These are phyloP conservation scores for Potamilus streckersoni DNA, from an alignment of 1,140 invertebrate genomes.

Conservation along the genomic window DNA sequence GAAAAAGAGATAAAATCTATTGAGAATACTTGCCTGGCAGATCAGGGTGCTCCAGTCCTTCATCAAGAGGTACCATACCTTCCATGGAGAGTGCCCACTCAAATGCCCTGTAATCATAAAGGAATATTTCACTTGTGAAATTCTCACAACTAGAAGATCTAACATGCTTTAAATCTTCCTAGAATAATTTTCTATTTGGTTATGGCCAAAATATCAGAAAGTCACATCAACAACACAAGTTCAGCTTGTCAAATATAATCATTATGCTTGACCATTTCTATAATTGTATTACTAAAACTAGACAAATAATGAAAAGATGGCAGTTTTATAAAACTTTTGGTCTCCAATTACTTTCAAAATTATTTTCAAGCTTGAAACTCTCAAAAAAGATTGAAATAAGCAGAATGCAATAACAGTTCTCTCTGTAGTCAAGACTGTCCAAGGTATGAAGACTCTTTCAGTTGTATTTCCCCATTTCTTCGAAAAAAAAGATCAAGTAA, in stretches of 20 bases:
- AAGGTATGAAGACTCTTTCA: no score
- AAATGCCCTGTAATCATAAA: constrained; percentile 74
- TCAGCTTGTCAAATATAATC: constrained; percentile 13
- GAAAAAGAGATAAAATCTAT: no score
- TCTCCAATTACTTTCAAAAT: neutral
- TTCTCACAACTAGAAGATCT: neutral
- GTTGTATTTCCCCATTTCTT: no score
- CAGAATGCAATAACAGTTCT: neutral
- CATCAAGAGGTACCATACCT: constrained; percentile 71
- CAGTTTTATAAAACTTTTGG: no score
- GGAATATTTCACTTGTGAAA: neutral
- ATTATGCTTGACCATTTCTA: neutral
- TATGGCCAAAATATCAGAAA: neutral
- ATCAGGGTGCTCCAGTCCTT: constrained; percentile 76
- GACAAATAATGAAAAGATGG: no score
- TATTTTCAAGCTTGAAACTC: neutral
- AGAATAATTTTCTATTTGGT: neutral
- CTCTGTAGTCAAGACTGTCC: neutral
- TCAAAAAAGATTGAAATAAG: neutral
- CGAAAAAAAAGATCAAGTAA: no score
- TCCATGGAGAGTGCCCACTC: constrained; percentile 82
- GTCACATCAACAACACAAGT: neutral
- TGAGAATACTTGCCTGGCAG: constrained; percentile 64
- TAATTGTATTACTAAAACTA: neutral
- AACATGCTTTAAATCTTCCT: neutral